A percentile compares a stretch with the other conserved stretches of the same genome.
phyloP scores from a whole-genome alignment of 2,113 vertebrate genomes.

The Nestor notabilis region DNA sequence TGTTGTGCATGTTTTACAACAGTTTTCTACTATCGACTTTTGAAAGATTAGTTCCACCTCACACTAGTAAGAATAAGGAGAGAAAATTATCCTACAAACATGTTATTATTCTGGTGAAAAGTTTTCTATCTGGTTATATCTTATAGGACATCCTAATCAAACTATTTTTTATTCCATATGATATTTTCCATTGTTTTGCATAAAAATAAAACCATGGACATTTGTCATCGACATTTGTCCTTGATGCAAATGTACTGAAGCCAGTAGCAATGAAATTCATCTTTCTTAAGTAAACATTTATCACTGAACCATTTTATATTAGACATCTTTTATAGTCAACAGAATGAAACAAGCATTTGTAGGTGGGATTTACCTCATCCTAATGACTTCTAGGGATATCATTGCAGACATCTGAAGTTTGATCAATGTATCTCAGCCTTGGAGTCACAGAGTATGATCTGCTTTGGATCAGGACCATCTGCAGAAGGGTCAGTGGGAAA shows the following conservation, averaged over 20 bases:
- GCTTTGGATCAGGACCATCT: background rate
- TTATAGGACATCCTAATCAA: background rate
- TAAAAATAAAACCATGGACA: background rate
- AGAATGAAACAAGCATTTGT: background rate
- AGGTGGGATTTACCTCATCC: background rate
- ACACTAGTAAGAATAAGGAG: background rate
- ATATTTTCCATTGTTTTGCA: background rate
- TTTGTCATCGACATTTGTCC: background rate
- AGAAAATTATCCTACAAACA: background rate
- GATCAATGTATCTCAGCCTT: background rate
- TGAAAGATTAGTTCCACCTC: background rate
- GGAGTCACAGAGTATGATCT: background rate
- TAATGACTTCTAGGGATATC: background rate
- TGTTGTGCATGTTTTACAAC: background rate
- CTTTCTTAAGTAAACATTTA: background rate
- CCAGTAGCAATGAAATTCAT: background rate
- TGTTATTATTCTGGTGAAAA: background rate
- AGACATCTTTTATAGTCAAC: background rate
- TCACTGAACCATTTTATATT: background rate
- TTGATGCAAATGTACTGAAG: background rate
- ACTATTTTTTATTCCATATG: background rate
- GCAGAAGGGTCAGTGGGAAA: background rate
- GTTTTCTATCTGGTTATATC: background rate
- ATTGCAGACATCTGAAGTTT: background rate
- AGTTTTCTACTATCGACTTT: background rate